phyloP scores from a whole-genome alignment of 1,140 invertebrate genomes.

The Popillia japonica region DNA sequence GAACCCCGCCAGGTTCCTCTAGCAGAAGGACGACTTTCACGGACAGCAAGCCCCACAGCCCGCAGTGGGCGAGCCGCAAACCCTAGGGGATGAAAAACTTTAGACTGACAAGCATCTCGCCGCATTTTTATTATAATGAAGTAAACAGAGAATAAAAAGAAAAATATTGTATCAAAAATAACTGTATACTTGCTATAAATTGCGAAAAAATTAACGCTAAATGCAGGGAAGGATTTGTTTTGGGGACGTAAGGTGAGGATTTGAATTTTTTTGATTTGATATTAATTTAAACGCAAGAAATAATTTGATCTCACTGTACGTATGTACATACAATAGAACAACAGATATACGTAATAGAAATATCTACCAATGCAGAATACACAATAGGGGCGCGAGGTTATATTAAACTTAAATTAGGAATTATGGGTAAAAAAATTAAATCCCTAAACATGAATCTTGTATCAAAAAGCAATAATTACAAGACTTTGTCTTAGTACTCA shows the following conservation, averaged over 20 bases:
- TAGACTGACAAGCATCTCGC: slow-evolving; percentile 29
- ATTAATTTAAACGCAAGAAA: too few species aligned
- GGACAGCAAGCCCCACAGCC: background rate
- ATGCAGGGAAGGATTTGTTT: too few species aligned
- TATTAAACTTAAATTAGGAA: too few species aligned
- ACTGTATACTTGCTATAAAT: slow-evolving; percentile 21
- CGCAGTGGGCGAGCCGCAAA: background rate
- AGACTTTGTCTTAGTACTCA: background rate
- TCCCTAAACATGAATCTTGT: background rate
- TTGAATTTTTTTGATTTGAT: too few species aligned
- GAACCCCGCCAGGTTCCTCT: slow-evolving; percentile 58
- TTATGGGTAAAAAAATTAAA: too few species aligned
- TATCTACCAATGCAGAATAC: background rate
- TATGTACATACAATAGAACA: too few species aligned
- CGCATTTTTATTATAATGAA: background rate
- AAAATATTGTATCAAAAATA: background rate
- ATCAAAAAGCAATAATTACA: slow-evolving; percentile 18
- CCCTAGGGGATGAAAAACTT: slow-evolving; percentile 18
- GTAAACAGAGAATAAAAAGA: background rate
- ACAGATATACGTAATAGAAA: slow-evolving; percentile 1
- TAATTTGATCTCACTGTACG: too few species aligned
- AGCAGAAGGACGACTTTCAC: slow-evolving; percentile 52
- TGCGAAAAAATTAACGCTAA: too few species aligned
- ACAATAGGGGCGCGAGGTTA: too few species aligned
- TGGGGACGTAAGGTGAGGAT: too few species aligned